Base-by-base conservation (phyloP, 2,797 vertebrate genomes). In the Iguana delicatissima region DNA sequence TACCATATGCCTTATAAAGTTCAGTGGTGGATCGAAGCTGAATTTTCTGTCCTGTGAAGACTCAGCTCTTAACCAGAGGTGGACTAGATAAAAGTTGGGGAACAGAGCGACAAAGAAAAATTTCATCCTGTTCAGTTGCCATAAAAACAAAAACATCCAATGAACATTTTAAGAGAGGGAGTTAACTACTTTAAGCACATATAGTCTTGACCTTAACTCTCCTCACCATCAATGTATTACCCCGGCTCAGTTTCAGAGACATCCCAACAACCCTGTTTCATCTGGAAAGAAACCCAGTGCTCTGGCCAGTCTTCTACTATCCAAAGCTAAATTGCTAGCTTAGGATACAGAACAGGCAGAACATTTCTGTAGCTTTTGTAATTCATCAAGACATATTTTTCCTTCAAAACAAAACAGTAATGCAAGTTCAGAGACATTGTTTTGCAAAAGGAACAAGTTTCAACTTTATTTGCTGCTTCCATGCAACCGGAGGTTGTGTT, bases 401-500 rank as follows among this genome's bases (percentile, higher is more conserved):
- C 73, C 59, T 87, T 94, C 89, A 91, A 92, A 93, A 87, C 59
- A 93, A 95, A 96, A 77, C 29, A 94, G 69, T 92, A 94, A 94
- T 76, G 4, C 81, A 24, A 18, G 81, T 90, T 96, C 95, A 89
- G 87, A 95, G 89, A 92, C 91, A 82, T 24, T 92, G 46, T 93
- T 94, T 83, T 94, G 93, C 67, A 91, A 94, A 93, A 90, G 81
- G 91, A 96, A 95, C 88, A 92, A 93, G 93, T 95, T 97, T 93
- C 94, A 92, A 87, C 91, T 91, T 89, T 85, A 91, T 95, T 95
- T 95, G 89, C 92, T 87, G 86, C 91, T 96, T 96, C 92, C 94
- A 90, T 94, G 95, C 90, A 95, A 94, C 52, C 91, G 95, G 95
- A 95, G 95, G 95, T 94, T 96, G 92, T 97, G 95, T 96, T 97